These are phyloP conservation scores for Tauraco hartlaubi DNA, from an alignment of 2,797 vertebrate genomes.

Conservation along the genomic window DNA sequence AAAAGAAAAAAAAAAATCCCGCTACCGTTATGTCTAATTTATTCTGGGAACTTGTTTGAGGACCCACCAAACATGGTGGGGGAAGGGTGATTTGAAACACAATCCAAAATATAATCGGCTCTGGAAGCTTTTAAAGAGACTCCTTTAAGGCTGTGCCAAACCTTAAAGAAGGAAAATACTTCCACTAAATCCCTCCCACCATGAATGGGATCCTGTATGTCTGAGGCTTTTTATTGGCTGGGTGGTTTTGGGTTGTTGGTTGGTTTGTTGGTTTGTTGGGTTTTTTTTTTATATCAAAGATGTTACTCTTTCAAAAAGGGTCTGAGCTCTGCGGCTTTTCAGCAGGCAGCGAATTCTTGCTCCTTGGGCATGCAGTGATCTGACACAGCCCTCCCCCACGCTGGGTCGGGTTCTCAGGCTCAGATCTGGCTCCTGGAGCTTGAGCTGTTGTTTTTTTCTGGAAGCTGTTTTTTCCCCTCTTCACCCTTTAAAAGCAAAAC, in stretches of 20 bases:
- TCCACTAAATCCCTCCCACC: slow-evolving; percentile 57
- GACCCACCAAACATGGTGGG: slow-evolving; percentile 23
- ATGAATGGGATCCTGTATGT: slow-evolving; percentile 71
- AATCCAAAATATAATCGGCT: slow-evolving; percentile 76
- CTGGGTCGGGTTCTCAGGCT: not conserved
- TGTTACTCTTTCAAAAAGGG: slow-evolving; percentile 70
- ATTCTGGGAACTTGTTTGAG: slow-evolving; percentile 77
- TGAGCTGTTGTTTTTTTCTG: slow-evolving; percentile 35
- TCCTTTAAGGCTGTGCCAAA: slow-evolving; percentile 71
- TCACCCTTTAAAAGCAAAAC: slow-evolving; percentile 67
- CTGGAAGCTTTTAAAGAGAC: slow-evolving; percentile 75
- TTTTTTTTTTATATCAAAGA: slow-evolving; percentile 65
- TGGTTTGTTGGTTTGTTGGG: not conserved
- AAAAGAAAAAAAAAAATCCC: not conserved
- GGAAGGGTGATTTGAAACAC: slow-evolving; percentile 73
- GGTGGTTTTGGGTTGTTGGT: slow-evolving; percentile 36
- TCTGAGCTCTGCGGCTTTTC: slow-evolving; percentile 56
- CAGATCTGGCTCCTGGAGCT: slow-evolving; percentile 16
- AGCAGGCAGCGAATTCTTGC: slow-evolving; percentile 25
- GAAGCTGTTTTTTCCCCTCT: slow-evolving; percentile 37
- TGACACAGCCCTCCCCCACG: slow-evolving; percentile 26
- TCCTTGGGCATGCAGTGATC: not conserved
- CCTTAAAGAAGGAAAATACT: slow-evolving; percentile 75
- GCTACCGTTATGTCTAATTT: slow-evolving; percentile 65
- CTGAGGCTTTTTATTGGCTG: slow-evolving; percentile 76